Base-by-base conservation (phyloP, 2,888 invertebrate species). In the Apamea monoglypha region DNA sequence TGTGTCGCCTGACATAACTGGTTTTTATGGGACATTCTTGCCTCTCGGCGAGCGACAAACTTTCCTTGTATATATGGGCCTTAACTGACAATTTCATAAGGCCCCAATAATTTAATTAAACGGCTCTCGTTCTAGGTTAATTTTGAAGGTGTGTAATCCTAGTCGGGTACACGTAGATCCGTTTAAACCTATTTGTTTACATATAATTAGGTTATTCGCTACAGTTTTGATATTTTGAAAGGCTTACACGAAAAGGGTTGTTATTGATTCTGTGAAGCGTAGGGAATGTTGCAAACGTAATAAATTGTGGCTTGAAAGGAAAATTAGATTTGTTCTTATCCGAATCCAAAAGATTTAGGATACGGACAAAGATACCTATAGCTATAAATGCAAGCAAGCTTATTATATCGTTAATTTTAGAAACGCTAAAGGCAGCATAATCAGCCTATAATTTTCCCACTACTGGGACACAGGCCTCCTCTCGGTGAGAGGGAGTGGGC, bases 31-130 rank as follows among this genome's bases (percentile, higher is more conserved):
- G 3, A 36, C 6, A 36, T 40, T 47, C 0, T 21, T 1, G 12
- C n/a, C 18, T 29, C 12, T 14, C 7, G 16, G 8, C 5, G 25
- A 40, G 21, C n/a, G 50, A 70, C n/a, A 44, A 32, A 47, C 0
- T 36, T 12, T 32, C 21, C 5, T 2, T 10, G 16, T 44, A 8
- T 68, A 53, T 53, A 53, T 16, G 21, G 21, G 16, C 25, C 56
- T 32, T 16, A 25, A 40, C 63, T 61, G 76, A 50, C 16, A 71
- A n/a, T 73, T 73, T 75, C 18, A 64, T 64, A 50, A n/a, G 7
- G 29, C 32, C 47, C 76, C 47, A 76, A 81, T 71, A 47, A 66
- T 76, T 76, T 79, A 72, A 79, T 79, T 72, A 64, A 64, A 63
- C 12, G 8, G 44, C 14, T 76, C 59, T 47, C 36, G 25, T 36